Conservation (phyloP, 2,888 invertebrate species). For the Anodontia alba region DNA sequence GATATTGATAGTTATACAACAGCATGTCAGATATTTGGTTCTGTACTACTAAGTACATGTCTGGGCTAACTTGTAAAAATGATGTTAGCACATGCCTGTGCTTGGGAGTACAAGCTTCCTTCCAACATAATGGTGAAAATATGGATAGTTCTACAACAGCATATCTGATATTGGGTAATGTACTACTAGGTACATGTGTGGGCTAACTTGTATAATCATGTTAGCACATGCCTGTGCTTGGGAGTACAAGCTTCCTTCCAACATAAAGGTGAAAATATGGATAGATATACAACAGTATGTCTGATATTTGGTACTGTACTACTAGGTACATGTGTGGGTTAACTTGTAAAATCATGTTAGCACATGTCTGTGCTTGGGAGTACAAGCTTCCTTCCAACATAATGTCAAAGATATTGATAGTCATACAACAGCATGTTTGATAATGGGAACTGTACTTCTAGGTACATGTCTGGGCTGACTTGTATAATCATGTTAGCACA, state of each 20-base stretch:
- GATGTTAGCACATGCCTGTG: conserved; percentile 12
- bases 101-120: neutral
- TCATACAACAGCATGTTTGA: too few species aligned
- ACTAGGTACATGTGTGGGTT: neutral
- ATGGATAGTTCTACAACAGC: neutral
- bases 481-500: too few species aligned
- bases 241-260: neutral
- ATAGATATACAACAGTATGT: neutral
- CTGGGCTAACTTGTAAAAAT: neutral
- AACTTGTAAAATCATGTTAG: neutral
- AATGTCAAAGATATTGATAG: too few species aligned
- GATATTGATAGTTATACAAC: too few species aligned
- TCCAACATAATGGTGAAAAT: neutral
- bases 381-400: too few species aligned
- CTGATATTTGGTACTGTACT: neutral
- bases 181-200: neutral
- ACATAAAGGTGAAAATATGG: too few species aligned
- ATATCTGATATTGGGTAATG: neutral
- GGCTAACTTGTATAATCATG: neutral
- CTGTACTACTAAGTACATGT: neutral
- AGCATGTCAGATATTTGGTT: neutral
- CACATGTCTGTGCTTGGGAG: neutral
- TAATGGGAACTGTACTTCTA: too few species aligned
- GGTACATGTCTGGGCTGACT: too few species aligned
- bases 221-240: conserved; percentile 14